A percentile compares a stretch with the other conserved stretches of the same genome.
phyloP scores from a whole-genome alignment of 1,140 invertebrate species.

The Drusus annulatus region DNA sequence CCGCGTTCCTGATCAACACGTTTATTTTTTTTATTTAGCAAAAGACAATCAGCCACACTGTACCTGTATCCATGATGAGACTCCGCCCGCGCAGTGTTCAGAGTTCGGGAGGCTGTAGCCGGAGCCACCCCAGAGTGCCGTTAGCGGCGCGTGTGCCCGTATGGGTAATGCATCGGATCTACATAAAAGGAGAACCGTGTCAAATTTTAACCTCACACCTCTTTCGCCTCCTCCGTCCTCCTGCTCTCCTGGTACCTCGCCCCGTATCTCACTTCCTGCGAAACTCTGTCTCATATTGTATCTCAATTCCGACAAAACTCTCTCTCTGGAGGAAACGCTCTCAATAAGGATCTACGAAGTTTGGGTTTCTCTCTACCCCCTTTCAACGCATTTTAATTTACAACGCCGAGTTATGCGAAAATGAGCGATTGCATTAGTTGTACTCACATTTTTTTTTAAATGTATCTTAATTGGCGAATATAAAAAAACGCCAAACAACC shows the following conservation, averaged over 20 bases:
- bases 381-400: no score
- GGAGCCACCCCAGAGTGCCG: background rate
- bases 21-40: no score
- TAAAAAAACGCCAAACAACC: no score
- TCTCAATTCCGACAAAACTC: background rate
- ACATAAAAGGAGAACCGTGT: conserved; percentile 59
- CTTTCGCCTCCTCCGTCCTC: background rate
- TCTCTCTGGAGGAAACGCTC: background rate
- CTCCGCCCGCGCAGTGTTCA: background rate
- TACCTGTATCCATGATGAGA: no score
- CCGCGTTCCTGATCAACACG: no score
- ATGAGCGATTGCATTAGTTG: no score
- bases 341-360: background rate
- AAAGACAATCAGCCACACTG: no score
- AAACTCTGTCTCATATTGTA: background rate
- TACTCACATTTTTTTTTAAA: no score
- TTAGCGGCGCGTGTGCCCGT: conserved; percentile 25
- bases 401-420: no score
- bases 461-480: no score
- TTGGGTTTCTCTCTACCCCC: no score
- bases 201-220: conserved; percentile 57
- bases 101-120: background rate
- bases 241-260: background rate
- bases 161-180: conserved; percentile 53
- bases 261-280: background rate